Base-by-base conservation (phyloP, 2,797 vertebrate species). In the Pseudomugil gertrudae region DNA sequence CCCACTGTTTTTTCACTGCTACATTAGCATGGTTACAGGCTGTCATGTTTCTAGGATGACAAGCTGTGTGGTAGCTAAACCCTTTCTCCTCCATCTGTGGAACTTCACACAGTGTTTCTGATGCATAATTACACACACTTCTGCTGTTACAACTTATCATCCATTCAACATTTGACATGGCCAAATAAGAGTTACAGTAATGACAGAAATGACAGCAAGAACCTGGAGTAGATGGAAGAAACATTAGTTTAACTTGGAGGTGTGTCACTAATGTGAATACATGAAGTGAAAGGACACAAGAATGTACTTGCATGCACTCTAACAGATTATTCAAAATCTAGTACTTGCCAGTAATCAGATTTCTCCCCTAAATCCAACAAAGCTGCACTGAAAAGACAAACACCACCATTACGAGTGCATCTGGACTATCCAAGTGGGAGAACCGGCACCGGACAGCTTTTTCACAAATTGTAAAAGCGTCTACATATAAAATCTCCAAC, bases 81-180 rank as follows among this genome's bases (percentile, higher is more conserved):
- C 76, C 69, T 83, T 75, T 80, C 81, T 75, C 82, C 77, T 76
- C 85, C 82, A 89, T 91, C 85, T 90, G 89, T 84, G 75, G 63
- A 54, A 58, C 64, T 79, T 84, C 63, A 69, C 80, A 78, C 66
- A 63, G 55, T 17, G 43, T 66, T 70, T 48, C 48, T 71, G 13
- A 0, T 50, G 63, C 65, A 72, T 65, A 62, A 33, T 35, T 48
- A 36, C 27, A 71, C 55, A 79, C 43, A 65, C 53, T 63, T 27
- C 19, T 21, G 61, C 14, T 0, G 9, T 53, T 26, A 63, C 15
- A 63, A 63, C 40, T 21, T 5, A 69, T 45, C 38, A 43, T 43
- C 38, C 17, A 43, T n/a, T 53, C 24, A 55, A 48, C 33, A 69
- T 24, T 19, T 63, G 48, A 47, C 11, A 1, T 60, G 59, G 38